phyloP scores from a whole-genome alignment of 2,113 vertebrate genomes.

The Myrmecobius fasciatus region DNA sequence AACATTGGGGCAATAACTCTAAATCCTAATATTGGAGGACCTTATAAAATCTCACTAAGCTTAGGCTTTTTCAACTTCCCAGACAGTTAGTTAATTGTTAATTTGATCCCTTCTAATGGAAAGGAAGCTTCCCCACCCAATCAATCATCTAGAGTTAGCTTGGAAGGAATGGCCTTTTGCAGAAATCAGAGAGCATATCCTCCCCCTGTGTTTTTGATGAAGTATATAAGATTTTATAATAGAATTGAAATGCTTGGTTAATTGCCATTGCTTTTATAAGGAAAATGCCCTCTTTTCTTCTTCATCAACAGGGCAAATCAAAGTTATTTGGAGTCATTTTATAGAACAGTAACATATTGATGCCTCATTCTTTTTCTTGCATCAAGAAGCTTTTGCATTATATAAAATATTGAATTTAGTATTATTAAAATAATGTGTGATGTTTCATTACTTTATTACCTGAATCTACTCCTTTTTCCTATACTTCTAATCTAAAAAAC shows the following conservation, averaged over 20 bases:
- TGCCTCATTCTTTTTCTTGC: not conserved
- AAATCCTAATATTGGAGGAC: constrained; percentile 44
- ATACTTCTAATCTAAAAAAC: not conserved
- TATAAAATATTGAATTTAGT: not conserved
- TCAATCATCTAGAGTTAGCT: constrained; percentile 66
- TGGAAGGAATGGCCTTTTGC: constrained; percentile 48
- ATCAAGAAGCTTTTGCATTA: not conserved
- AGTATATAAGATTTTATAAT: constrained; percentile 46
- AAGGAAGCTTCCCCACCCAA: constrained; percentile 68
- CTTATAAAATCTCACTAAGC: constrained; percentile 41
- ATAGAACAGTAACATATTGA: constrained; percentile 40
- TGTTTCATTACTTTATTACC: not conserved
- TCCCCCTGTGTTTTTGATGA: constrained; percentile 56
- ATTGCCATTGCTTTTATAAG: constrained; percentile 52
- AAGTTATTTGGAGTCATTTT: constrained; percentile 40
- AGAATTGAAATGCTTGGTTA: constrained; percentile 62
- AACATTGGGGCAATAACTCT: constrained; percentile 33
- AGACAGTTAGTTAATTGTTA: constrained; percentile 68
- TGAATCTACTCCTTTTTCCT: not conserved
- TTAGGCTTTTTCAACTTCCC: constrained; percentile 42
- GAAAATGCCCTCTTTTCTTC: constrained; percentile 42
- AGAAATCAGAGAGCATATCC: constrained; percentile 66
- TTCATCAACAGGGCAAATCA: constrained; percentile 59
- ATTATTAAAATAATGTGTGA: not conserved
- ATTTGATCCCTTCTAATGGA: constrained; percentile 68